Percentiles rank a stretch among this genome's conserved stretches.
Conservation (phyloP, 2,888 invertebrate genomes). For the Fragum sueziense region DNA sequence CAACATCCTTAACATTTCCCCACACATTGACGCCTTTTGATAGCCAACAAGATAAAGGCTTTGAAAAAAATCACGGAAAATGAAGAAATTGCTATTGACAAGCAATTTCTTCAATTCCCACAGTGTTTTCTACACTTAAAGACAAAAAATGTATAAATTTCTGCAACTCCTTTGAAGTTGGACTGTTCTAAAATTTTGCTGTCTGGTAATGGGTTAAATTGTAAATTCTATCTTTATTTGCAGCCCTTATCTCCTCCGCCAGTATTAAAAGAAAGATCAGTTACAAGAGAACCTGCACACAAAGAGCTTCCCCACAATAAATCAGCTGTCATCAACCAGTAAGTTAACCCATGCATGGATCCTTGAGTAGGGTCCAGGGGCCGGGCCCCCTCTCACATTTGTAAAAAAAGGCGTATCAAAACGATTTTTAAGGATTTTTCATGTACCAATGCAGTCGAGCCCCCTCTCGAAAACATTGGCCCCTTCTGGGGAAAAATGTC, state of each 20-base stretch:
- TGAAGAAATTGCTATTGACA: not conserved
- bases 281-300: slow-evolving; percentile 71
- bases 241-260: slow-evolving; percentile 78
- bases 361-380: no score
- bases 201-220: not conserved
- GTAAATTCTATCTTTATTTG: not conserved
- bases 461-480: no score
- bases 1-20: not conserved
- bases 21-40: not conserved
- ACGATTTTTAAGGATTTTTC: no score
- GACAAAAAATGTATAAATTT: not conserved
- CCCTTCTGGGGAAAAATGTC: no score
- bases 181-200: not conserved
- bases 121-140: not conserved
- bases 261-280: slow-evolving; percentile 72
- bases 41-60: not conserved
- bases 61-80: not conserved
- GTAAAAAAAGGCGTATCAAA: no score
- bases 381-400: no score
- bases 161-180: not conserved
- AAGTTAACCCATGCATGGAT: slow-evolving; percentile 11
- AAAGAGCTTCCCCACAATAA: slow-evolving; percentile 71
- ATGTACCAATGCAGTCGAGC: no score
- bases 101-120: not conserved
- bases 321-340: slow-evolving; percentile 73